Conservation (phyloP, 2,888 invertebrate genomes). For the Thyatira batis region DNA sequence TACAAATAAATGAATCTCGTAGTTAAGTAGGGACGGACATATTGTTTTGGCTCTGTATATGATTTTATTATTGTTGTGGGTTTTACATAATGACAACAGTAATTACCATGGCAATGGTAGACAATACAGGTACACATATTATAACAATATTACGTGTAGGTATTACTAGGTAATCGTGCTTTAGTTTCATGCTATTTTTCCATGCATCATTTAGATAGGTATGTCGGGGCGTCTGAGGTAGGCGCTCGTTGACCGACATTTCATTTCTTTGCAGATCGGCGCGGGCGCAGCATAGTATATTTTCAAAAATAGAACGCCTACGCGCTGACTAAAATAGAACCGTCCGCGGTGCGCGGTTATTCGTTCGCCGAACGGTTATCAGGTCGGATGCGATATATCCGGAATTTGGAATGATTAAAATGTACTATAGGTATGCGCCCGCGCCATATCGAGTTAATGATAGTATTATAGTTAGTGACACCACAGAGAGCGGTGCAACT, state of each 20-base stretch:
- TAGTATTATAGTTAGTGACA: conserved; percentile 77
- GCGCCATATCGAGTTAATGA: conserved; percentile 69
- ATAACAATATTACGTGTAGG: conserved; percentile 35
- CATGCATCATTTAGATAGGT: conserved; percentile 63
- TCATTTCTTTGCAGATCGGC: conserved; percentile 61
- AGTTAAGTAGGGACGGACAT: neutral
- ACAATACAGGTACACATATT: conserved; percentile 43
- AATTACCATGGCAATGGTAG: conserved; percentile 50
- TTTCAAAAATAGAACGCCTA: conserved; percentile 72
- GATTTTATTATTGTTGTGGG: conserved; percentile 40
- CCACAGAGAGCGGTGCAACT: conserved; percentile 82
- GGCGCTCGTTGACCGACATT: conserved; percentile 71
- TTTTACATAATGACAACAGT: conserved; percentile 42
- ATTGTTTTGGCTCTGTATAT: conserved; percentile 33
- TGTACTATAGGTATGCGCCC: conserved; percentile 66
- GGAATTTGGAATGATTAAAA: conserved; percentile 45
- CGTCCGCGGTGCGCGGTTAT: conserved; percentile 48
- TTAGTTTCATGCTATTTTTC: conserved; percentile 53
- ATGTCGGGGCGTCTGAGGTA: conserved; percentile 48
- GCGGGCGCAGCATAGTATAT: conserved; percentile 69
- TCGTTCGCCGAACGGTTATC: conserved; percentile 54
- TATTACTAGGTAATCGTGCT: conserved; percentile 64
- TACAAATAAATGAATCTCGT: neutral
- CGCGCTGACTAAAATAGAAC: conserved; percentile 66
- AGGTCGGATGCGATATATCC: conserved; percentile 48